Conservation (phyloP, 2,797 vertebrate species). For the Gobio occitaniae region DNA sequence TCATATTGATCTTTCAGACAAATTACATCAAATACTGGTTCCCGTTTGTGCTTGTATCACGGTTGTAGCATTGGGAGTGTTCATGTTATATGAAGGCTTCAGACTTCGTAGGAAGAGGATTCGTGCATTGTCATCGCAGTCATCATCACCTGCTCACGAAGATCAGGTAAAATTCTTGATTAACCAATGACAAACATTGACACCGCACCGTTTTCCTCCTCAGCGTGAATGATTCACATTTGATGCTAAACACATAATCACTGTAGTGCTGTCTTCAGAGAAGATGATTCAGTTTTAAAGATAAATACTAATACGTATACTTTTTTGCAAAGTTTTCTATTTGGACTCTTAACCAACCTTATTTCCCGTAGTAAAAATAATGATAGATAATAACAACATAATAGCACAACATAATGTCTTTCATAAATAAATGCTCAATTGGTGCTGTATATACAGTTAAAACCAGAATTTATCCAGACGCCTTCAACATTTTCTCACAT, state of each 20-base stretch:
- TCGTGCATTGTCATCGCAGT: background rate
- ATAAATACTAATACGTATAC: background rate
- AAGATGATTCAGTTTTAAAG: conserved; percentile 32
- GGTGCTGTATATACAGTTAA: background rate
- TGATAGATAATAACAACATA: background rate
- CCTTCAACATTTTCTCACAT: too few relatives aligned
- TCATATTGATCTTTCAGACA: conserved; percentile 29
- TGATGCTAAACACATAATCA: background rate
- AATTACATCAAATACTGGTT: background rate
- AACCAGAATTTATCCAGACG: too few relatives aligned
- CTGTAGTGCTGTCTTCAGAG: background rate
- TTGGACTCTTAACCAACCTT: background rate
- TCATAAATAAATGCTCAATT: background rate
- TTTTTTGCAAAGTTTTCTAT: background rate
- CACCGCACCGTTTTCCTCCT: background rate
- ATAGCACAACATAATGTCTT: background rate
- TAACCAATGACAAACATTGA: background rate
- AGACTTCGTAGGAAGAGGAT: conserved; percentile 34
- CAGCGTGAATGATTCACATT: background rate
- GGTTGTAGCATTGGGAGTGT: background rate
- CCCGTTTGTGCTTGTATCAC: background rate
- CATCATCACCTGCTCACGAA: background rate
- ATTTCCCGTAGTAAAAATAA: background rate
- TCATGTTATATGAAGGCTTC: background rate
- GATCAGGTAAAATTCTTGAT: conserved; percentile 25